Conservation (phyloP, 2,797 vertebrate genomes). For the Halcyon chelicuti region DNA sequence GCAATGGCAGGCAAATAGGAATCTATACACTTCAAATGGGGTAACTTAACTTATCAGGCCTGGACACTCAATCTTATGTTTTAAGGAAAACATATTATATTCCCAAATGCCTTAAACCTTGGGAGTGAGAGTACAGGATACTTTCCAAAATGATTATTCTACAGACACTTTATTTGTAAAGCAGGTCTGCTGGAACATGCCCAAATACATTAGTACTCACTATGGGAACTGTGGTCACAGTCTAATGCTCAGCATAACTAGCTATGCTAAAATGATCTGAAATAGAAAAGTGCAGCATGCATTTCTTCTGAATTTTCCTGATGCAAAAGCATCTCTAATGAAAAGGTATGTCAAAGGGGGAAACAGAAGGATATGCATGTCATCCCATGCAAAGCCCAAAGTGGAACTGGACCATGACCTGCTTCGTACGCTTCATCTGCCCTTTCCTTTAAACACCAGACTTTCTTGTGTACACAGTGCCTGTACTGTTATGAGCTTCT, state of each 20-base stretch:
- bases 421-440: background rate
- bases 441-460: background rate
- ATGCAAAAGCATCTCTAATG: background rate
- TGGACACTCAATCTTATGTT: background rate
- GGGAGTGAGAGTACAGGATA: background rate
- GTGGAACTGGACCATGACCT: background rate
- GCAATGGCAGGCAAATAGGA: background rate
- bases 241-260: background rate
- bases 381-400: background rate
- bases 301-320: background rate
- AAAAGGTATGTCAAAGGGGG: background rate
- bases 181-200: background rate
- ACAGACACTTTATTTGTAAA: slow-evolving; percentile 5
- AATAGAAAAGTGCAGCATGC: background rate
- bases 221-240: background rate
- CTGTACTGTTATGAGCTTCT: background rate
- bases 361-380: background rate
- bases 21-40: background rate
- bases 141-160: background rate
- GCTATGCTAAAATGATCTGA: background rate
- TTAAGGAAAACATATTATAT: background rate
- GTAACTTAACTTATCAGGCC: background rate
- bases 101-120: background rate
- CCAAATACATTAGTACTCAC: background rate
- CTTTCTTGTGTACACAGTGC: background rate